Base-by-base conservation (phyloP, 2,888 invertebrate species). In the Parthenolecanium corni region DNA sequence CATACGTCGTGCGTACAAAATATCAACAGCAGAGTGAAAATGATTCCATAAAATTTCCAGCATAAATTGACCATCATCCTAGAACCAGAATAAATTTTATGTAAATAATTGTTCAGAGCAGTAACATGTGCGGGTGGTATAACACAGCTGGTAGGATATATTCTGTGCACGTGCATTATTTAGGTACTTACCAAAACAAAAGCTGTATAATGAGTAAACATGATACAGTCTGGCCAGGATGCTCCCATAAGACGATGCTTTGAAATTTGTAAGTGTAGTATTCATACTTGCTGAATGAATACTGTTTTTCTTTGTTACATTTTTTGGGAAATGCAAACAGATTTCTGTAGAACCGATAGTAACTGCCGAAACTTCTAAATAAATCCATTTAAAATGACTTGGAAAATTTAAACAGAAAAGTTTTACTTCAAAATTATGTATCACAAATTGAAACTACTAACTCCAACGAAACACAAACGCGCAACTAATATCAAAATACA, bases 11-110 rank as follows among this genome's bases (percentile, higher is more conserved):
- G 54, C 3, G 54, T 54, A 18, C 54, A 63, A 16, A 63, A 54
- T 6, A 53, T 40, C 47, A 63, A 23, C 5, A 63, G 23, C 36
- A 63, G 18, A 14, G 53, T 63, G 54, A 63, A 63, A 23, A 63
- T 54, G 9, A 63, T 36, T 2, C 63, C 63, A 47, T 63, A 63
- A 24, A 63, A 63, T 24, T 54, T 63, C 63, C 63, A 63, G 24
- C 61, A 61, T 38, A 61, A 11, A 61, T 61, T 61, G 3, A 61
- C 61, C 38, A 61, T 36, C 61, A 61, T 61, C 61, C 61, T 61
- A 21, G 2, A 38, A 20, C 18, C 49, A n/a, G n/a, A 6, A 5
- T 9, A 44, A 44, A 20, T 16, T 18, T 44, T 14, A 44, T 44
- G 9, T n/a, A 44, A 44, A 6, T 44, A 14, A 40, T 3, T 16